Evolutionary conservation across 1,140 invertebrate genomes (phyloP).

Genomic region (Drosophila ambigua): DNA sequence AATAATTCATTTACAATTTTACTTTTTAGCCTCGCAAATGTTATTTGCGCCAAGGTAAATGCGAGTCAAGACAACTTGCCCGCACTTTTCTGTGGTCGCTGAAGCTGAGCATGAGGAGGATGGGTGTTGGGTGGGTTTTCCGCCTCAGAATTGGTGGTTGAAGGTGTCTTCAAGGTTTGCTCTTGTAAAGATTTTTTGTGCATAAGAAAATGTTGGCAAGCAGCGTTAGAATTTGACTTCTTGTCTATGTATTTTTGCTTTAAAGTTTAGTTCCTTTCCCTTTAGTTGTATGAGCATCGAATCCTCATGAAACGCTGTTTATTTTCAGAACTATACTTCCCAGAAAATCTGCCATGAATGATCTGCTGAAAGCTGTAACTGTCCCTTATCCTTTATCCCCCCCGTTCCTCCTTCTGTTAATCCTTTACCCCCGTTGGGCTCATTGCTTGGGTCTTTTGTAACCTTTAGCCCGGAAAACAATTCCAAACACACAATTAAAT

Average conservation of each 20-base stretch:
- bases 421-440: conserved; percentile 1
- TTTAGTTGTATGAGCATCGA: too few species aligned
- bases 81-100: conserved; percentile 63
- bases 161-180: conserved; percentile 1
- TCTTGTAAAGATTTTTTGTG: background rate
- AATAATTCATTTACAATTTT: conserved; percentile 83
- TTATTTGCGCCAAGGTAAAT: conserved; percentile 75
- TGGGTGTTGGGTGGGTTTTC: conserved; percentile 12
- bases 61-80: conserved; percentile 64
- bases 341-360: too few species aligned
- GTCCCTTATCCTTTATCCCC: background rate
- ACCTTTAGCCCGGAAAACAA: conserved; percentile 32
- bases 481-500: conserved; percentile 65
- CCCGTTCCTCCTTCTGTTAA: background rate
- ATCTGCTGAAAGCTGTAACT: too few species aligned
- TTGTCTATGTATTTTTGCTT: too few species aligned
- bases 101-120: conserved; percentile 14
- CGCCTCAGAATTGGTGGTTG: background rate
- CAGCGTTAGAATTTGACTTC: too few species aligned
- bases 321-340: too few species aligned
- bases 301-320: too few species aligned
- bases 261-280: too few species aligned
- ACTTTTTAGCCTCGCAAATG: conserved; percentile 75
- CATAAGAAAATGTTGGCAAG: background rate
- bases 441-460: conserved; percentile 12